A percentile compares a stretch with the other conserved stretches of the same genome.
These are phyloP conservation scores for Myotis davidii DNA, from an alignment of 2,113 vertebrate species.

Conservation along the genomic window DNA sequence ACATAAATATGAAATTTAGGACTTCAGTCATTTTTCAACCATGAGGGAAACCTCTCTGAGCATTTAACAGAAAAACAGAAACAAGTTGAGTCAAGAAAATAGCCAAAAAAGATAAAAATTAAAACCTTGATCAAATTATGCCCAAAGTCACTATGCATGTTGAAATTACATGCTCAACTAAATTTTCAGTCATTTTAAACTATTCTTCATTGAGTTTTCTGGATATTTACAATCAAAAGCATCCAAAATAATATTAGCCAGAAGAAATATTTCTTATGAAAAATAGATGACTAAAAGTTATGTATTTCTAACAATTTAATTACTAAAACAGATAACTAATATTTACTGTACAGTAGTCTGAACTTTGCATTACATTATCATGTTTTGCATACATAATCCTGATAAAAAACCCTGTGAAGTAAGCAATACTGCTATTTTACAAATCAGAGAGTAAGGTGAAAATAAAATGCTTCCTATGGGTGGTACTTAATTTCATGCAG, in stretches of 20 bases:
- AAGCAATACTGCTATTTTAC: not conserved
- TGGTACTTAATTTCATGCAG: not conserved
- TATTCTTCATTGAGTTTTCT: not conserved
- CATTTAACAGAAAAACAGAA: not conserved
- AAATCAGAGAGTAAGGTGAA: not conserved
- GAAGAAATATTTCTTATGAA: constrained; percentile 13
- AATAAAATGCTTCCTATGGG: not conserved
- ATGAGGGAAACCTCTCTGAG: not conserved
- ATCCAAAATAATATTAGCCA: not conserved
- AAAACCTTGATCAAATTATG: not conserved
- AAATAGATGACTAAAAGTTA: not conserved
- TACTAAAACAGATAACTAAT: not conserved
- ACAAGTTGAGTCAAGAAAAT: not conserved
- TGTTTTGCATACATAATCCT: not conserved
- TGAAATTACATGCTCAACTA: not conserved
- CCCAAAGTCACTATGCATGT: not conserved
- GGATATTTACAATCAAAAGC: not conserved
- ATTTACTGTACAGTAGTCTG: not conserved
- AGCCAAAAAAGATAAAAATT: not conserved
- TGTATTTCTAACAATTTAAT: constrained; percentile 34
- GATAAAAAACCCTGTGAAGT: not conserved
- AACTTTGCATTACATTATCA: not conserved
- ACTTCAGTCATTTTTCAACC: not conserved
- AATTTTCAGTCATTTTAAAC: not conserved
- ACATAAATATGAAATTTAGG: not conserved